These are phyloP conservation scores for Paramuricea clavata DNA, from an alignment of 92 coral and sea anemone species.

Conservation along the genomic window DNA sequence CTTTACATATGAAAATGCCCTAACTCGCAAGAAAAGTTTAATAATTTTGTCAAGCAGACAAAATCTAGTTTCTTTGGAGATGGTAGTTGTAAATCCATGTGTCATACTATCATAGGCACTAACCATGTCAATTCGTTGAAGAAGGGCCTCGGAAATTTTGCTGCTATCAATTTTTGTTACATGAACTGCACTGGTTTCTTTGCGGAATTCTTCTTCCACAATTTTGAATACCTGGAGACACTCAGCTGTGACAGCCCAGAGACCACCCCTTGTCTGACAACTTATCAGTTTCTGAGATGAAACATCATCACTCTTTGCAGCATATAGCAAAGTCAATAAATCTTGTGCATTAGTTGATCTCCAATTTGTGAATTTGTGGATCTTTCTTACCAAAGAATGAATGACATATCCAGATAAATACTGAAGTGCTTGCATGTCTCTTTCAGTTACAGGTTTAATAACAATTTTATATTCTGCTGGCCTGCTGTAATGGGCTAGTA, in stretches of 20 bases:
- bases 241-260: conserved; percentile 6
- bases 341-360: neutral
- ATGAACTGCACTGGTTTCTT: neutral
- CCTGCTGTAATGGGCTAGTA: neutral
- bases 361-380: conserved; percentile 8
- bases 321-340: neutral
- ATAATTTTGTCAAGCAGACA: conserved; percentile 32
- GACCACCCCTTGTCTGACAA: conserved; percentile 18
- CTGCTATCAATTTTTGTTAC: neutral
- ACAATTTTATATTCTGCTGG: neutral
- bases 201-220: conserved; percentile 5
- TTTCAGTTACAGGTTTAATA: neutral
- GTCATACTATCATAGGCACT: conserved; percentile 4
- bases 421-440: conserved; percentile 4
- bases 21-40: conserved; percentile 53
- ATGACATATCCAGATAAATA: conserved; percentile 14
- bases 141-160: neutral
- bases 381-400: conserved; percentile 2
- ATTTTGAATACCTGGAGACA: conserved; percentile 9
- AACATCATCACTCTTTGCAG: neutral
- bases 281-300: conserved; percentile 6
- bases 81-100: neutral
- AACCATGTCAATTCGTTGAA: conserved; percentile 5
- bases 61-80: neutral
- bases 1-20: conserved; percentile 65